A percentile compares a stretch with the other conserved stretches of the same genome.
These are phyloP conservation scores for Hydrochoerus hydrochaeris DNA, from an alignment of 2,113 vertebrate species.

Conservation along the genomic window DNA sequence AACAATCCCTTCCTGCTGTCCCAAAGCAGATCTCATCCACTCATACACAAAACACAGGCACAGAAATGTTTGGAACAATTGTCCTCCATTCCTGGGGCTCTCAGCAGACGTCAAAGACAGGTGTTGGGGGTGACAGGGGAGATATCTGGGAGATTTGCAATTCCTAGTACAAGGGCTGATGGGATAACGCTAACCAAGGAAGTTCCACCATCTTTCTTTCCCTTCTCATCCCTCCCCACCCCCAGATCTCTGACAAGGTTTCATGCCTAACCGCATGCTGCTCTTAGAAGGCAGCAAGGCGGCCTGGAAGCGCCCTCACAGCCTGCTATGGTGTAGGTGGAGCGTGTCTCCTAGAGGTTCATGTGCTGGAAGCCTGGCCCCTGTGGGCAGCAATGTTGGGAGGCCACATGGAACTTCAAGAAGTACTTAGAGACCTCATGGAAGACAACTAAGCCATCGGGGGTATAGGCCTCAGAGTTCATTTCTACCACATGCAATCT, in stretches of 20 bases:
- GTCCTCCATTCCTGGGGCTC: neutral
- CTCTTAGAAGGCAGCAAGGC: neutral
- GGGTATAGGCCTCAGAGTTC: neutral
- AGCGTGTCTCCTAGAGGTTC: neutral
- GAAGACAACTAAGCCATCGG: neutral
- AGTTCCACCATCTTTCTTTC: neutral
- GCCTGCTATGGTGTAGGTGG: too few relatives aligned
- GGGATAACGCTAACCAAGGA: neutral
- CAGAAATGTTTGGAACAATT: neutral
- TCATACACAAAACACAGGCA: too few relatives aligned
- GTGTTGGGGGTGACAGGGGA: rapidly evolving
- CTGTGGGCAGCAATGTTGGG: neutral
- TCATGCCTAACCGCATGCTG: rapidly evolving
- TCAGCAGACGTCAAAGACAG: neutral
- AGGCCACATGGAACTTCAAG: neutral
- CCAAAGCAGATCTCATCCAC: neutral
- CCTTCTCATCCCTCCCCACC: neutral
- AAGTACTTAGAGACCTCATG: neutral
- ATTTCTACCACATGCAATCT: too few relatives aligned
- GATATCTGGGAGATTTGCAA: too few relatives aligned
- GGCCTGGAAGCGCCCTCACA: too few relatives aligned
- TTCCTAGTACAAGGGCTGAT: neutral
- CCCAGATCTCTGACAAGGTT: neutral
- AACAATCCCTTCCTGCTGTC: neutral
- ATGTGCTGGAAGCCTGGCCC: neutral